Percentiles rank a stretch among this genome's conserved stretches.
These are phyloP conservation scores for Campoplex nolae DNA, from an alignment of 2,888 invertebrate species.

Conservation along the genomic window DNA sequence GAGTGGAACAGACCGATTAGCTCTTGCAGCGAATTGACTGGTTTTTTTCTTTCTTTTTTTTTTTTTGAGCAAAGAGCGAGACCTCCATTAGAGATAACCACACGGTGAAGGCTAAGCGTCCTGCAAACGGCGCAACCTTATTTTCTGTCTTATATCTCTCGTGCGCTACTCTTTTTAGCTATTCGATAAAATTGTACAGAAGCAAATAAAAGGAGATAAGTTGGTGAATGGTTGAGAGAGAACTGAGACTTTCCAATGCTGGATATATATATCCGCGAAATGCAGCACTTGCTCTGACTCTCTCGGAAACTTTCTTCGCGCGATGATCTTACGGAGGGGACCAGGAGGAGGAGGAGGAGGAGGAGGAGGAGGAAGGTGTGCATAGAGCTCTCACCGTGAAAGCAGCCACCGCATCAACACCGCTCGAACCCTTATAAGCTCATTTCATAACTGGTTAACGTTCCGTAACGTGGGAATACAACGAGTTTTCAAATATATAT, in stretches of 20 bases:
- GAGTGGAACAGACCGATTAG: constrained; percentile 55
- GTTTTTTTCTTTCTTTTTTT: background rate
- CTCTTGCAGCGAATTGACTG: constrained; percentile 9
- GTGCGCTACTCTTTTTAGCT: constrained; percentile 39
- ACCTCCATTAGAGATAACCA: constrained; percentile 22
- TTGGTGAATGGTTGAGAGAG: constrained; percentile 28
- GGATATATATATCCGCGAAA: constrained; percentile 69
- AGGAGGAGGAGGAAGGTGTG: background rate
- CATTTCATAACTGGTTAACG: constrained; percentile 84
- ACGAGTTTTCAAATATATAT: constrained; percentile 43
- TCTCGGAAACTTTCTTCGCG: constrained; percentile 82
- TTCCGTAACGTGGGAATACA: constrained; percentile 80
- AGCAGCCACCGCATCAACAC: constrained; percentile 73
- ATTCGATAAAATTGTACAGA: constrained; percentile 75
- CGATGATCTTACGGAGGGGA: constrained; percentile 69
- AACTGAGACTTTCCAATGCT: constrained; percentile 80
- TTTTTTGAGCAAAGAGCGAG: constrained; percentile 22
- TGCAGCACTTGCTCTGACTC: constrained; percentile 80
- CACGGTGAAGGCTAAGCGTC: constrained; percentile 62
- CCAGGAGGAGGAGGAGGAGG: constrained; percentile 47
- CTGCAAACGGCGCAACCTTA: constrained; percentile 21
- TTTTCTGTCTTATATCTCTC: background rate
- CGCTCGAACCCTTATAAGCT: constrained; percentile 78
- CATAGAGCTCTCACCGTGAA: constrained; percentile 78
- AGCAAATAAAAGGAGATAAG: constrained; percentile 51